A percentile compares a stretch with the other conserved stretches of the same genome.
Evolutionary conservation across 2,888 invertebrate genomes (phyloP).

Genomic region (Drosophila mimica): DNA sequence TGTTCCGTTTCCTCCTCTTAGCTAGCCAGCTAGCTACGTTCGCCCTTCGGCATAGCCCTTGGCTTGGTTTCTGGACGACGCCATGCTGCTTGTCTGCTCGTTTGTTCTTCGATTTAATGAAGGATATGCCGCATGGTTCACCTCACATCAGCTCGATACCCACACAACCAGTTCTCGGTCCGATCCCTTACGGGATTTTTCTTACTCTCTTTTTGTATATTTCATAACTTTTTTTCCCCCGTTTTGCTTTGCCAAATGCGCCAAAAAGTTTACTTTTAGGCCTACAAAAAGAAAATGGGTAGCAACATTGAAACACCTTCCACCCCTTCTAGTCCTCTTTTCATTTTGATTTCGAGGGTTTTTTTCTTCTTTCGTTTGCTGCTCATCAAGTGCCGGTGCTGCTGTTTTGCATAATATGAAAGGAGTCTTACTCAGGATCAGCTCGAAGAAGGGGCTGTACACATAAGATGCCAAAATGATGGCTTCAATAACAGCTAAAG

Average conservation of each 20-base stretch:
- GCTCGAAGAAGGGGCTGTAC: constrained; percentile 29
- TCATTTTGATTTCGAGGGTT: constrained; percentile 57
- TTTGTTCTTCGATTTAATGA: constrained; percentile 81
- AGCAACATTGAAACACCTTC: constrained; percentile 10
- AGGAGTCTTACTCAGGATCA: constrained; percentile 33
- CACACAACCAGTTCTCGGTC: constrained; percentile 9
- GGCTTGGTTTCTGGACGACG: constrained; percentile 54
- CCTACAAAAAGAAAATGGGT: constrained; percentile 49
- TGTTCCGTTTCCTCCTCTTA: constrained; percentile 5
- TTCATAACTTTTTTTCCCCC: constrained; percentile 65
- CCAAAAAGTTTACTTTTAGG: constrained; percentile 72
- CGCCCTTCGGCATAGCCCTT: constrained; percentile 46
- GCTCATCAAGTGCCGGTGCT: constrained; percentile 53
- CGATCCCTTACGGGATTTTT: constrained; percentile 49
- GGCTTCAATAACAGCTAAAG: constrained; percentile 23
- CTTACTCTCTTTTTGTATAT: constrained; percentile 52
- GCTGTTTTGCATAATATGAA: constrained; percentile 70
- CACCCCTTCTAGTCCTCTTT: constrained; percentile 30
- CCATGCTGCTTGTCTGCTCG: constrained; percentile 77
- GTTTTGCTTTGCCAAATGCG: constrained; percentile 43
- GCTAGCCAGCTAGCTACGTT: constrained; percentile 27
- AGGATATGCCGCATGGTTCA: constrained; percentile 74
- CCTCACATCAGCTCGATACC: constrained; percentile 57
- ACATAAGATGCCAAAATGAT: constrained; percentile 58
- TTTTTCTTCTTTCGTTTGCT: constrained; percentile 21